A percentile compares a stretch with the other conserved stretches of the same genome.
Conservation (phyloP, 2,113 vertebrate genomes). For the Pholis gunnellus region DNA sequence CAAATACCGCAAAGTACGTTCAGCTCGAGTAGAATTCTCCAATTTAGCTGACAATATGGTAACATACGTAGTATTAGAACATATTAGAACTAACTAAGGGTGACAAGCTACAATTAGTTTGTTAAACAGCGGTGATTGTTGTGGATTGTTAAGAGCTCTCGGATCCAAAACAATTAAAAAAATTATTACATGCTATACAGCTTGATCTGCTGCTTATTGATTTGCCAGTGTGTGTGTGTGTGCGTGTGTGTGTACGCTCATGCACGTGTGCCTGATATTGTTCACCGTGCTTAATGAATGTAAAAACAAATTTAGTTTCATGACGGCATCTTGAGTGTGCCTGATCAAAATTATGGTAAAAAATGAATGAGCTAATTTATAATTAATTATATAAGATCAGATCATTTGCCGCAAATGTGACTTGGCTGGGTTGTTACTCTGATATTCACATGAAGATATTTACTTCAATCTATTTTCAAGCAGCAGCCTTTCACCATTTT, state of each 20-base stretch:
- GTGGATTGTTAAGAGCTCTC: constrained; percentile 11
- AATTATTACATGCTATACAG: neutral
- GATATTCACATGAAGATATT: neutral
- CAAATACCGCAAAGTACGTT: neutral
- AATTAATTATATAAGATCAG: constrained; percentile 31
- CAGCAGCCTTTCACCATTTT: neutral
- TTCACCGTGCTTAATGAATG: constrained; percentile 2
- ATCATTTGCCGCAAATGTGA: constrained; percentile 11
- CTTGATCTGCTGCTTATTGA: constrained; percentile 11
- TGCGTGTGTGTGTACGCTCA: neutral
- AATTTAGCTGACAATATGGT: neutral
- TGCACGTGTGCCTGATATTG: neutral
- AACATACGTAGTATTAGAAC: neutral
- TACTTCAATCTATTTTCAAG: neutral
- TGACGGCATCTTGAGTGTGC: constrained; percentile 7
- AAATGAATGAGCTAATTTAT: constrained; percentile 15
- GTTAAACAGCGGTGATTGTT: neutral
- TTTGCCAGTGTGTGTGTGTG: neutral
- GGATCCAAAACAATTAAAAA: constrained; percentile 10
- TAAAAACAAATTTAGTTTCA: constrained; percentile 9
- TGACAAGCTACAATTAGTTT: constrained; percentile 12
- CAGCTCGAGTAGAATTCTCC: neutral
- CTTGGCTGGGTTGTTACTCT: neutral
- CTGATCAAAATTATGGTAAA: constrained; percentile 21
- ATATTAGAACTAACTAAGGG: neutral